A percentile compares a stretch with the other conserved stretches of the same genome.
These are phyloP conservation scores for Amblyornis subalaris DNA, from an alignment of 2,113 vertebrate species.

Conservation along the genomic window DNA sequence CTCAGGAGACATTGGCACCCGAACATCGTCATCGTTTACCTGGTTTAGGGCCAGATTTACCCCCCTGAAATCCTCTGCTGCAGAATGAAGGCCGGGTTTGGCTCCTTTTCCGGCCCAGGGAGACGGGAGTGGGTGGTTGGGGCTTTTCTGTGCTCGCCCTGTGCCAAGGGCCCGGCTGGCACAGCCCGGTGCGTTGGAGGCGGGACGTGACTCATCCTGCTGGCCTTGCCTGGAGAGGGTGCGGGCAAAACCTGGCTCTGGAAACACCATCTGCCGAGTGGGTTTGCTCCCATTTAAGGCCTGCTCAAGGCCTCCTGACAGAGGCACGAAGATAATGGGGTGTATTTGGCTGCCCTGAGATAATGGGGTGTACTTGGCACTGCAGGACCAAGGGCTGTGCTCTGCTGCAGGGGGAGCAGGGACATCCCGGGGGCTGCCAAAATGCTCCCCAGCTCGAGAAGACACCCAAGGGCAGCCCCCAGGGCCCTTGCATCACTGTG, in stretches of 20 bases:
- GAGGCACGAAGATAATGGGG: background rate
- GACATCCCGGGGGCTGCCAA: fast-evolving
- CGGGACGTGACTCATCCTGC: background rate
- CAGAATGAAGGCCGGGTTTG: background rate
- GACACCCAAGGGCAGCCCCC: background rate
- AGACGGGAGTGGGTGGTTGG: background rate
- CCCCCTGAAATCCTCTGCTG: no score
- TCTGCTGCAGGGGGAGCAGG: background rate
- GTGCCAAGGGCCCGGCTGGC: background rate
- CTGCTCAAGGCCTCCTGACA: background rate
- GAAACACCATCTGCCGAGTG: background rate
- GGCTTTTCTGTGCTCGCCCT: background rate
- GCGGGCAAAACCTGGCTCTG: background rate
- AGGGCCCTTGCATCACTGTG: background rate
- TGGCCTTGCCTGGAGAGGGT: background rate
- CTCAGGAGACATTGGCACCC: background rate
- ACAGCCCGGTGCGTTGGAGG: background rate
- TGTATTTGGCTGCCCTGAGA: background rate
- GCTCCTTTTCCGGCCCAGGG: background rate
- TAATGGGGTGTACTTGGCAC: background rate
- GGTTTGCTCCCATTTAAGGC: background rate
- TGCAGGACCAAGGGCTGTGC: background rate
- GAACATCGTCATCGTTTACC: fast-evolving
- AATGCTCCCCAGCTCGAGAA: background rate
- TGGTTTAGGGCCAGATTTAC: background rate